These are phyloP conservation scores for Aptenodytes forsteri DNA, from an alignment of 2,113 vertebrate species.

Conservation along the genomic window DNA sequence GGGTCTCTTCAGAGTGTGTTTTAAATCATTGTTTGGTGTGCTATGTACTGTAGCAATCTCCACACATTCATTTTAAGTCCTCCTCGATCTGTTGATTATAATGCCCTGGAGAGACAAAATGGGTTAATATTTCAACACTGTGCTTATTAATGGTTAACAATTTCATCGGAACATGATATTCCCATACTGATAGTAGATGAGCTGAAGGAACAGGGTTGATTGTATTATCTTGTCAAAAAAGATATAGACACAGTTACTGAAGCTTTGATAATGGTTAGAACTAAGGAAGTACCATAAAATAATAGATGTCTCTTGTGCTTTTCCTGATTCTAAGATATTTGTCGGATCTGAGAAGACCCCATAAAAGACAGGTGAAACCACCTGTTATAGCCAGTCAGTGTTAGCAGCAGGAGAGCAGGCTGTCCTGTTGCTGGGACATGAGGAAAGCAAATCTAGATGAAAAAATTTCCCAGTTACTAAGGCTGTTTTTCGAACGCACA, in stretches of 20 bases:
- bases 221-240: constrained; percentile 27
- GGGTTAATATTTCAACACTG: constrained; percentile 41
- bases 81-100: not conserved
- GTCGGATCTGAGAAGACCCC: not conserved
- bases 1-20: not conserved
- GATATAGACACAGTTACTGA: not conserved
- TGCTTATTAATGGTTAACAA: constrained; percentile 26
- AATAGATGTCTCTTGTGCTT: not conserved
- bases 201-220: not conserved
- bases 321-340: not conserved
- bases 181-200: not conserved
- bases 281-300: not conserved
- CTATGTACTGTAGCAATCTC: not conserved
- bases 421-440: not conserved
- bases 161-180: not conserved
- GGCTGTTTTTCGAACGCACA: not conserved
- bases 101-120: not conserved
- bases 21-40: not conserved
- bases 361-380: not conserved
- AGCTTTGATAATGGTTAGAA: not conserved
- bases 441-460: constrained; percentile 10
- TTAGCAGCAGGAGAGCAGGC: not conserved
- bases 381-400: not conserved
- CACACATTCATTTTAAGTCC: not conserved
- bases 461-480: not conserved